These are phyloP conservation scores for Malacoctenus gilli DNA, from an alignment of 2,797 vertebrate genomes.

Conservation along the genomic window DNA sequence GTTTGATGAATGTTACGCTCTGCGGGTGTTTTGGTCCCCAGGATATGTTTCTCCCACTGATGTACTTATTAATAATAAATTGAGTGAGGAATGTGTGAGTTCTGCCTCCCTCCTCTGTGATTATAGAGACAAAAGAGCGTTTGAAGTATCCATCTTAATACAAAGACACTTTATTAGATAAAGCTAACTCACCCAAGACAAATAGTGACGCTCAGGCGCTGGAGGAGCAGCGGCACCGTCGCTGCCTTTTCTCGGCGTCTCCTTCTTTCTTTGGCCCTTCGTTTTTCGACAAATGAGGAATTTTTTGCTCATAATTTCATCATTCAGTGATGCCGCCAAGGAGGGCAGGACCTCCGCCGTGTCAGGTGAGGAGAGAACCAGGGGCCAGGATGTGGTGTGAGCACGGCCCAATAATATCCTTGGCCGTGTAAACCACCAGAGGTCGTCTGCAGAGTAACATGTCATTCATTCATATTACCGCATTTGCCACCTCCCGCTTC, in stretches of 20 bases:
- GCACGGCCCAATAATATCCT: constrained; percentile 39
- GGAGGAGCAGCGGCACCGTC: constrained; percentile 65
- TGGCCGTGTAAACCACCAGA: constrained; percentile 56
- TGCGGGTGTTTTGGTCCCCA: constrained; percentile 81
- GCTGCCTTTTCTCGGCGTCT: constrained; percentile 40
- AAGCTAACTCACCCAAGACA: constrained; percentile 85
- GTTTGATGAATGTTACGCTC: constrained; percentile 85
- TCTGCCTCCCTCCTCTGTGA: constrained; percentile 84
- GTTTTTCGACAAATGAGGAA: constrained; percentile 26
- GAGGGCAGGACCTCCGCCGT: constrained; percentile 24
- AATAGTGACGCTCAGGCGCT: constrained; percentile 71
- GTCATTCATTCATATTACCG: constrained; percentile 71
- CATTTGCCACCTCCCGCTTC: constrained; percentile 37
- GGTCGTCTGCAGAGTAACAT: constrained; percentile 61
- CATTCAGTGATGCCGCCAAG: constrained; percentile 17
- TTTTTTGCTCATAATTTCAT: constrained; percentile 36
- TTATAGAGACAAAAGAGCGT: constrained; percentile 85
- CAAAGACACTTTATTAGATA: constrained; percentile 87
- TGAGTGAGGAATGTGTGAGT: constrained; percentile 85
- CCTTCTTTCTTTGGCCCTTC: constrained; percentile 40
- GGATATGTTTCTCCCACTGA: constrained; percentile 85
- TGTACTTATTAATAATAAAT: constrained; percentile 90
- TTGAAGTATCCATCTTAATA: constrained; percentile 87
- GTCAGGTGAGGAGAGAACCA: constrained; percentile 53
- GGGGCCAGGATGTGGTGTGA: constrained; percentile 51